Conservation (phyloP, 2,797 vertebrate species). For the Natrix natrix region DNA sequence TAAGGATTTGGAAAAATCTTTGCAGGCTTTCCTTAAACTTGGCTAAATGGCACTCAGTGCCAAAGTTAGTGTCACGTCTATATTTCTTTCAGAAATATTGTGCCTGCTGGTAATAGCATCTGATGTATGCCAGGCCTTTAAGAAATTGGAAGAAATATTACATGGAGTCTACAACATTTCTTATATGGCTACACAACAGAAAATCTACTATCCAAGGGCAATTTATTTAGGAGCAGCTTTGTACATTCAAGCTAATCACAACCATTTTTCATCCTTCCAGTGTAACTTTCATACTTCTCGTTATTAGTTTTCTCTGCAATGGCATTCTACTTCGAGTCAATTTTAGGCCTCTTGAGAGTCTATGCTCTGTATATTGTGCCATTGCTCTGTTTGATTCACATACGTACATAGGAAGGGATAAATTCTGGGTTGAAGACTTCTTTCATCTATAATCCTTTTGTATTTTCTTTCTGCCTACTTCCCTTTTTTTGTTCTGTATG, state of each 20-base stretch:
- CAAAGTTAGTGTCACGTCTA: not conserved
- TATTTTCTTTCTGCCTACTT: not conserved
- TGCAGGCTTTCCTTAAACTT: not conserved
- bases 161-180: not conserved
- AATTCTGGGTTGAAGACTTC: not conserved
- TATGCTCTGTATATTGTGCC: not conserved
- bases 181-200: conserved; percentile 15
- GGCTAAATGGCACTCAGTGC: not conserved
- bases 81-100: not conserved
- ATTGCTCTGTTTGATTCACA: not conserved
- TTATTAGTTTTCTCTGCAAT: not conserved
- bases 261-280: not conserved
- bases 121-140: not conserved
- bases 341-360: not conserved
- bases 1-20: not conserved
- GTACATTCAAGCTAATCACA: not conserved
- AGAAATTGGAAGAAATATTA: not conserved
- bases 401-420: not conserved
- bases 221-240: not conserved
- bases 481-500: not conserved
- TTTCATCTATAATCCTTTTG: not conserved
- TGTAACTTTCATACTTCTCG: not conserved
- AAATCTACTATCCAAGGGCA: not conserved
- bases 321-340: not conserved
- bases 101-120: not conserved